Conservation (phyloP, 2,113 vertebrate species). For the Eptesicus fuscus region DNA sequence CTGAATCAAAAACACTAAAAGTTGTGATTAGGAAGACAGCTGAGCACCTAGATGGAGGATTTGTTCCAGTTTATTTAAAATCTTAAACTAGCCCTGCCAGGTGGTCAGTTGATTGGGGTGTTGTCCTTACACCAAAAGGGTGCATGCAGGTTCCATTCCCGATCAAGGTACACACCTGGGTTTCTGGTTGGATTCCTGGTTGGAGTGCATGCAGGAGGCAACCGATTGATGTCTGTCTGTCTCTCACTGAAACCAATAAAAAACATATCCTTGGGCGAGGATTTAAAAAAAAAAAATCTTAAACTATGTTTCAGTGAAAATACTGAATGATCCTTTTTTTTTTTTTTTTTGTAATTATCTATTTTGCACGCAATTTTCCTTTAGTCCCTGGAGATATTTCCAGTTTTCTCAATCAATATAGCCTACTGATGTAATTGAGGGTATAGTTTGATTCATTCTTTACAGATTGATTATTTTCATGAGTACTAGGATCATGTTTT, state of each 20-base stretch:
- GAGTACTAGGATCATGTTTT: neutral
- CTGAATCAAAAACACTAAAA: conserved; percentile 48
- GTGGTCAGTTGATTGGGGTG: neutral
- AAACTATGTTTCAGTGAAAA: neutral
- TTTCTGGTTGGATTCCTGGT: neutral
- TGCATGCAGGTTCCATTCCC: neutral
- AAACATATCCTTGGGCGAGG: neutral
- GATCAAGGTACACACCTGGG: neutral
- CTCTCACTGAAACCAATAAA: neutral
- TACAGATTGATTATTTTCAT: neutral
- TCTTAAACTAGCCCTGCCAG: neutral
- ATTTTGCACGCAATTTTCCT: neutral
- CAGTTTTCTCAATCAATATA: conserved; percentile 13
- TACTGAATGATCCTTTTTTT: conserved; percentile 20
- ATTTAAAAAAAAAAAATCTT: neutral
- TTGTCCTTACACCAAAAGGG: neutral
- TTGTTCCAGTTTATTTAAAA: conserved; percentile 2
- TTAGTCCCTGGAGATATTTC: conserved; percentile 45
- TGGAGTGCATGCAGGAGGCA: neutral
- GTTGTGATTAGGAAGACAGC: conserved; percentile 51
- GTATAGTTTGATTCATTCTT: conserved; percentile 27
- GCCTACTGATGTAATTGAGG: neutral
- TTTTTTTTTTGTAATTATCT: neutral
- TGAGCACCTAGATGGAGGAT: conserved; percentile 26
- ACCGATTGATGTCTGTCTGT: neutral